Evolutionary conservation across 2,797 vertebrate genomes (phyloP).

Genomic region (Emydoidea blandingii): DNA sequence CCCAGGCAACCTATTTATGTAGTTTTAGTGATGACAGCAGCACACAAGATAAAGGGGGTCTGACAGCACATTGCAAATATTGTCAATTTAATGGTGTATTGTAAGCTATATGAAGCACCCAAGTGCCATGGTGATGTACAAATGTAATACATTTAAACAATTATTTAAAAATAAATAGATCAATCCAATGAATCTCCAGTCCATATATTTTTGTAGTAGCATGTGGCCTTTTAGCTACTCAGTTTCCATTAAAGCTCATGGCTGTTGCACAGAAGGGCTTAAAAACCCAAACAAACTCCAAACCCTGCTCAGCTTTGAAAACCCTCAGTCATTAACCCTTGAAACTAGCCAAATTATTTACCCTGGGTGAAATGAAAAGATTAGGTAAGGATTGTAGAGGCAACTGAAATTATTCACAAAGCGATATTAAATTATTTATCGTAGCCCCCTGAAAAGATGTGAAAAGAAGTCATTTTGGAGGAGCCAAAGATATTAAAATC

Average conservation of each 20-base stretch:
- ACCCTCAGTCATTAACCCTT: not conserved
- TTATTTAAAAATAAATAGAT: slow-evolving; percentile 34
- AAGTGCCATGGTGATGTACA: slow-evolving; percentile 8
- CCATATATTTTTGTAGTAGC: slow-evolving; percentile 7
- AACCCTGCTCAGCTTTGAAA: not conserved
- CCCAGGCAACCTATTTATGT: not conserved
- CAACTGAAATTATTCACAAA: not conserved
- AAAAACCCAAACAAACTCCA: not conserved
- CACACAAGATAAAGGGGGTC: slow-evolving; percentile 12
- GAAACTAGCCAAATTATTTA: not conserved
- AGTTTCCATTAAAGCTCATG: not conserved
- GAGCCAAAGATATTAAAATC: not conserved
- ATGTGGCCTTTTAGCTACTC: not conserved
- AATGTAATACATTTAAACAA: not conserved
- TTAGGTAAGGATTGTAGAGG: not conserved
- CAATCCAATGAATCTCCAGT: slow-evolving; percentile 25
- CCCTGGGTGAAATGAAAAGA: not conserved
- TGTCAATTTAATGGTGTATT: slow-evolving; percentile 47
- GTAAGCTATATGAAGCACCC: slow-evolving; percentile 26
- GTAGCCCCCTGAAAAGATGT: not conserved
- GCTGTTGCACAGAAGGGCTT: not conserved
- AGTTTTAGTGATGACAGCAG: not conserved
- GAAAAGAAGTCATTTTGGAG: not conserved
- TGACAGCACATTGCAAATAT: slow-evolving; percentile 11
- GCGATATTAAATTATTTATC: not conserved